A percentile compares a stretch with the other conserved stretches of the same genome.
These are phyloP conservation scores for Drepana falcataria DNA, from an alignment of 2,888 invertebrate genomes.

Conservation along the genomic window DNA sequence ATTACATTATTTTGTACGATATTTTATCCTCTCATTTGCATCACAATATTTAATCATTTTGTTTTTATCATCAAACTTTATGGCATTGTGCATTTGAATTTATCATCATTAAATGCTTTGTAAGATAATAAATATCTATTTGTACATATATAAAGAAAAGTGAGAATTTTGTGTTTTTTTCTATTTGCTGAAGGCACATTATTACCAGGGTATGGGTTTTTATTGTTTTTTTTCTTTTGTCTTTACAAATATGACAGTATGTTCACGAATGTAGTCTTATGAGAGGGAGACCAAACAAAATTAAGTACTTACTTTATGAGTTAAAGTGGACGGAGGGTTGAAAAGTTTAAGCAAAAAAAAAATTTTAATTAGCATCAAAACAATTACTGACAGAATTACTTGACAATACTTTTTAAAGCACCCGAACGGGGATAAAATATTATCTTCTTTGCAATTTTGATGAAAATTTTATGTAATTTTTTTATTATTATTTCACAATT, in stretches of 20 bases:
- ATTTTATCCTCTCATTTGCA: slow-evolving; percentile 45
- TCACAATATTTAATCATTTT: slow-evolving; percentile 42
- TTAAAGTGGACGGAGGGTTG: slow-evolving; percentile 71
- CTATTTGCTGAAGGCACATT: neutral
- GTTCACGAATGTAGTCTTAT: slow-evolving; percentile 22
- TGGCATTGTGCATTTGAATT: slow-evolving; percentile 28
- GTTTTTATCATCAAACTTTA: slow-evolving; percentile 24
- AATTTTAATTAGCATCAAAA: too few species aligned
- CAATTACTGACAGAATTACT: too few species aligned
- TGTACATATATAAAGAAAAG: neutral
- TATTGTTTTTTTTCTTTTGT: neutral
- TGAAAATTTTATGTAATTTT: neutral
- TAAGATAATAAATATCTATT: slow-evolving; percentile 8
- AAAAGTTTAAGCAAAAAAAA: slow-evolving; percentile 35
- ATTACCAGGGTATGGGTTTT: neutral
- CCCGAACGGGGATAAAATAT: neutral
- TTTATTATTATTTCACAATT: slow-evolving; percentile 24
- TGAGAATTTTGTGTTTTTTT: neutral
- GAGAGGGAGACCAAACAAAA: slow-evolving; percentile 48
- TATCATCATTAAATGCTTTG: slow-evolving; percentile 30
- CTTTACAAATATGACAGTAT: slow-evolving; percentile 11
- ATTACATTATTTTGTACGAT: slow-evolving; percentile 65
- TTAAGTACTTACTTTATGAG: slow-evolving; percentile 73
- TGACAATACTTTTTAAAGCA: neutral
- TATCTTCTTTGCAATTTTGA: neutral